phyloP scores from a whole-genome alignment of 2,797 vertebrate species.

The Thripadectes ignobilis region DNA sequence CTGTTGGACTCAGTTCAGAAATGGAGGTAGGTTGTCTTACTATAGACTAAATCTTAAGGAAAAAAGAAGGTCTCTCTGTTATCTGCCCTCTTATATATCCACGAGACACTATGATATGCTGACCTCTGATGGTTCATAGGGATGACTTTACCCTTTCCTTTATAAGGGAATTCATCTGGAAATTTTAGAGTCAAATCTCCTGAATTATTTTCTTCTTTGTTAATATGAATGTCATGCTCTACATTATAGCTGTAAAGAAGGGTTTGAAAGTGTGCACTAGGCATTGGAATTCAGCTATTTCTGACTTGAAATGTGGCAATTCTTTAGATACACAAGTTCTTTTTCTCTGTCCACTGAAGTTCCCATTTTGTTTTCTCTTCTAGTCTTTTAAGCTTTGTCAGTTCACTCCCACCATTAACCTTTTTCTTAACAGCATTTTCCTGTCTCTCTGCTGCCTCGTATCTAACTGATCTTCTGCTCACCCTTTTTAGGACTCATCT shows the following conservation, averaged over 20 bases:
- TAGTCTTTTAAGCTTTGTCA: slow-evolving; percentile 10
- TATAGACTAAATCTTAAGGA: background rate
- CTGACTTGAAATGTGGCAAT: background rate
- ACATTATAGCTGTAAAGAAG: background rate
- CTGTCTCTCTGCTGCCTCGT: background rate
- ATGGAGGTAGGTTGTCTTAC: background rate
- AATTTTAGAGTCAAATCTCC: background rate
- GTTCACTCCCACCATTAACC: background rate
- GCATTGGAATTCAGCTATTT: background rate
- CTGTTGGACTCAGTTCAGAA: background rate
- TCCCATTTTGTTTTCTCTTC: background rate
- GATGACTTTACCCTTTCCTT: background rate
- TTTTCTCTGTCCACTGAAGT: background rate
- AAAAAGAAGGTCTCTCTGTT: background rate
- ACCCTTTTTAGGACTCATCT: background rate
- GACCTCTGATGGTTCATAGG: background rate
- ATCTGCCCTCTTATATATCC: background rate
- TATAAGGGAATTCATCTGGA: background rate
- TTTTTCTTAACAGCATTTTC: background rate
- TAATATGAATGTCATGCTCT: background rate
- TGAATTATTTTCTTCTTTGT: background rate
- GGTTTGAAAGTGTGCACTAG: background rate
- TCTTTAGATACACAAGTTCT: background rate
- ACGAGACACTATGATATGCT: background rate
- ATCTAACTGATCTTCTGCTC: background rate